A percentile compares a stretch with the other conserved stretches of the same genome.
These are phyloP conservation scores for Colletes collaris DNA, from an alignment of 2,888 invertebrate species.

Conservation along the genomic window DNA sequence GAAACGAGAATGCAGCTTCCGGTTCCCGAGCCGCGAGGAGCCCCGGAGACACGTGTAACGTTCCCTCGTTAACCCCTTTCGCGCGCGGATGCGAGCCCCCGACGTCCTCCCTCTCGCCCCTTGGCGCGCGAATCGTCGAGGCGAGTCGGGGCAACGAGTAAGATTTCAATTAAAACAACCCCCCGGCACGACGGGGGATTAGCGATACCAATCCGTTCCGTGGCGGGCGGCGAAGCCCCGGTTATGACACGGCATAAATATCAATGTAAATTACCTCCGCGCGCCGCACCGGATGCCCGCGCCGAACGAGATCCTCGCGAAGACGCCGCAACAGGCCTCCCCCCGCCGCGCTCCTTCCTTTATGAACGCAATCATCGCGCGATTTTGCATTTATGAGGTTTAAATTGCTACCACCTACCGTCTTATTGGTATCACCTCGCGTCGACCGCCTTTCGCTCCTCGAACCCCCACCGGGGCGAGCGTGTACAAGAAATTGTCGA, in stretches of 20 bases:
- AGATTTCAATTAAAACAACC: slow-evolving; percentile 83
- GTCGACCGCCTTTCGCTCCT: background rate
- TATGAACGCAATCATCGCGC: slow-evolving; percentile 75
- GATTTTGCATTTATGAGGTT: slow-evolving; percentile 78
- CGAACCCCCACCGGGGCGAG: too few relatives aligned
- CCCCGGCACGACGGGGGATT: slow-evolving; percentile 79
- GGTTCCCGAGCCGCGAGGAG: background rate
- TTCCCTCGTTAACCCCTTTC: slow-evolving; percentile 64
- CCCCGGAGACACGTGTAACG: slow-evolving; percentile 61
- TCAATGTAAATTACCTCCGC: slow-evolving; percentile 82
- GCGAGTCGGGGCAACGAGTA: slow-evolving; percentile 73
- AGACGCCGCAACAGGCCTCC: slow-evolving; percentile 47
- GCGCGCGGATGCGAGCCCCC: slow-evolving; percentile 43
- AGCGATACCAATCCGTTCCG: slow-evolving; percentile 81
- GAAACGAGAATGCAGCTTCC: background rate
- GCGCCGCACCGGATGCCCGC: slow-evolving; percentile 44
- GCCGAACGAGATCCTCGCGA: slow-evolving; percentile 53
- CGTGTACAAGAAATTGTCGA: too few relatives aligned
- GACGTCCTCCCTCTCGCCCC: slow-evolving; percentile 51
- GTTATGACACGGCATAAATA: slow-evolving; percentile 83
- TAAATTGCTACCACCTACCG: slow-evolving; percentile 71
- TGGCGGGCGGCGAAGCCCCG: slow-evolving; percentile 68
- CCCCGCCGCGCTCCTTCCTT: slow-evolving; percentile 60
- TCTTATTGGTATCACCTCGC: slow-evolving; percentile 60
- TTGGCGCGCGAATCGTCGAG: slow-evolving; percentile 31